Base-by-base conservation (phyloP, 2,113 vertebrate genomes). In the Pandion haliaetus region DNA sequence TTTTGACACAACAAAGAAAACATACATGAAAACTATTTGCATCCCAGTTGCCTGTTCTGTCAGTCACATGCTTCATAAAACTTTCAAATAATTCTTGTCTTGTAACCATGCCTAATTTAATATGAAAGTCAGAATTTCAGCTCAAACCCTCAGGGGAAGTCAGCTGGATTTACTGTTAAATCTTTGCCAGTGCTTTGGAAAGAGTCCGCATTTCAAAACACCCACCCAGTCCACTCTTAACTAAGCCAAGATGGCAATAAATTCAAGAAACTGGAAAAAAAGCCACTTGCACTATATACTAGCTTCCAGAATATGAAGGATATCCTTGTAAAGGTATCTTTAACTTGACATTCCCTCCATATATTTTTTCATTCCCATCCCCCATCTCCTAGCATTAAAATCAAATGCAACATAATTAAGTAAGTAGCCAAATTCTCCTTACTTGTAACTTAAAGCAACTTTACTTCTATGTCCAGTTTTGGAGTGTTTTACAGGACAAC, bases 101-200 rank as follows among this genome's bases (percentile, higher is more conserved):
- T 94, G 40, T 70, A 96, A 94, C 80, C 42, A 86, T 90, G 71
- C 80, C 78, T 94, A 90, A 96, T 93, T 93, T 95, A 96, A 96
- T 65, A 95, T 24, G 66, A 95, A 98, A 95, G 88, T 55, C 79
- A 96, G 77, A 93, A 94, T 92, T 95, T 87, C 82, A 96, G 26
- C 38, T 79, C 45, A 90, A 71, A 88, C 82, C 79, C 95, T 66
- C 92, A 62, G 54, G 92, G 81, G 61, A 59, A 88, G 38, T 82
- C 65, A 81, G 79, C 49, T 90, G 84, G 69, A 74, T 88, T 90
- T 82, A 89, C 55, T 70, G 57, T 34, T 38, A 70, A 74, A 90
- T 86, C 71, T 93, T 84, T 89, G 73, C 83, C 88, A 80, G 38
- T 79, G 57, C 58, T 90, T 83, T 52, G 72, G 59, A 96, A 93